Conservation (phyloP, 1,140 invertebrate genomes). For the Pogonomyrmex californicus region DNA sequence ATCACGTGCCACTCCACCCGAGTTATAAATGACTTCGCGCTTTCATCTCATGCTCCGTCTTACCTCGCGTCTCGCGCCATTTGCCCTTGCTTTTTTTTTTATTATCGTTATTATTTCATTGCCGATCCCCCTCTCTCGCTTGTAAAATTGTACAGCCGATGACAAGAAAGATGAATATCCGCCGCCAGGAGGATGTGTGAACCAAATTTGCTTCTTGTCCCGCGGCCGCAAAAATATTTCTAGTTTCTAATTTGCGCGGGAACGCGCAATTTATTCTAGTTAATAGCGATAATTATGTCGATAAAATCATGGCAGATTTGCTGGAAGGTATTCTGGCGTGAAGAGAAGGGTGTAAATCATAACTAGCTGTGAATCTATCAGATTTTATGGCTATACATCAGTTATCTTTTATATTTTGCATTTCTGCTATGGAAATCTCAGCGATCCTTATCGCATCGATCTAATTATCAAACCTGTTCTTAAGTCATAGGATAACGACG, state of each 20-base stretch:
- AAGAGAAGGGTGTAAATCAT: conserved; percentile 11
- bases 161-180: conserved; percentile 58
- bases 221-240: not conserved
- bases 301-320: not conserved
- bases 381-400: not conserved
- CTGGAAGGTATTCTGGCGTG: not conserved
- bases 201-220: conserved; percentile 8
- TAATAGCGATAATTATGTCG: not conserved
- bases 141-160: conserved; percentile 52
- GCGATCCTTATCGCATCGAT: not conserved
- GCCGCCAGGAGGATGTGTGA: conserved; percentile 7
- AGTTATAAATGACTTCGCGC: conserved; percentile 79
- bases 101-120: conserved; percentile 66
- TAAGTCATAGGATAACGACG: conserved; percentile 15
- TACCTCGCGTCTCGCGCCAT: conserved; percentile 55
- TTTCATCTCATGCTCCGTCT: conserved; percentile 74
- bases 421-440: not conserved
- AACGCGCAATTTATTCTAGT: not conserved
- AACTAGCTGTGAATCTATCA: not conserved
- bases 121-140: conserved; percentile 21
- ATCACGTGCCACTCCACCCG: conserved; percentile 75
- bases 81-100: conserved; percentile 62
- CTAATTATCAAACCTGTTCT: conserved; percentile 34
- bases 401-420: not conserved
- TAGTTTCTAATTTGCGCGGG: not conserved